These are phyloP conservation scores for Pammene fasciana DNA, from an alignment of 2,888 invertebrate genomes.

Conservation along the genomic window DNA sequence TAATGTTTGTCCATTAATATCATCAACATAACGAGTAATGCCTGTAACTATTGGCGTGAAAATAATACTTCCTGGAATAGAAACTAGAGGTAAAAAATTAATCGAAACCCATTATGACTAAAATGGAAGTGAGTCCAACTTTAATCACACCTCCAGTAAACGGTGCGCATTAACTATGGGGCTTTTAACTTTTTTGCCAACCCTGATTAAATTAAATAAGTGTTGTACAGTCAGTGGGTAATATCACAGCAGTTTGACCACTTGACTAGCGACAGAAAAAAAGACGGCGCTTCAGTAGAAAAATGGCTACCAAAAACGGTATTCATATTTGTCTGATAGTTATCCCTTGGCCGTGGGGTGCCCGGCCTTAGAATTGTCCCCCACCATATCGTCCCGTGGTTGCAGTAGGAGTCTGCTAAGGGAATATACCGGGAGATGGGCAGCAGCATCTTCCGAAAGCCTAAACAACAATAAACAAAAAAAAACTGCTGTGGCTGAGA, in stretches of 20 bases:
- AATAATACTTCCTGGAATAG: conserved; percentile 16
- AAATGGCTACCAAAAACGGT: too few species aligned
- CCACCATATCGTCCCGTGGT: too few species aligned
- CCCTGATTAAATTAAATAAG: conserved; percentile 26
- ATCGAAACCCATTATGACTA: conserved; percentile 29
- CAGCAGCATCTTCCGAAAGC: too few species aligned
- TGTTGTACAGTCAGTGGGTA: not conserved
- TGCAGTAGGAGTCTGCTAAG: too few species aligned
- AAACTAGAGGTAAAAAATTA: conserved; percentile 27
- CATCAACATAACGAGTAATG: not conserved
- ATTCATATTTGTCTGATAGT: too few species aligned
- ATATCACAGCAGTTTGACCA: not conserved
- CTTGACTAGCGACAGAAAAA: not conserved
- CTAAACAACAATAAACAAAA: too few species aligned
- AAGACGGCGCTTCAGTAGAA: too few species aligned
- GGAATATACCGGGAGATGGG: too few species aligned
- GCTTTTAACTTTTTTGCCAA: conserved; percentile 33
- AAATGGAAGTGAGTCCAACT: conserved; percentile 19
- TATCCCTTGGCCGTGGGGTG: too few species aligned
- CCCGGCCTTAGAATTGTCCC: too few species aligned
- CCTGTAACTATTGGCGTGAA: conserved; percentile 6
- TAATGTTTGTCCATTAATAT: not conserved
- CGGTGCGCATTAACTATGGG: conserved; percentile 22
- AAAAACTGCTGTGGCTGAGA: too few species aligned
- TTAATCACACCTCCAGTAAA: conserved; percentile 31